Base-by-base conservation (phyloP, 2,888 invertebrate genomes). In the Trichogramma dendrolimi region DNA sequence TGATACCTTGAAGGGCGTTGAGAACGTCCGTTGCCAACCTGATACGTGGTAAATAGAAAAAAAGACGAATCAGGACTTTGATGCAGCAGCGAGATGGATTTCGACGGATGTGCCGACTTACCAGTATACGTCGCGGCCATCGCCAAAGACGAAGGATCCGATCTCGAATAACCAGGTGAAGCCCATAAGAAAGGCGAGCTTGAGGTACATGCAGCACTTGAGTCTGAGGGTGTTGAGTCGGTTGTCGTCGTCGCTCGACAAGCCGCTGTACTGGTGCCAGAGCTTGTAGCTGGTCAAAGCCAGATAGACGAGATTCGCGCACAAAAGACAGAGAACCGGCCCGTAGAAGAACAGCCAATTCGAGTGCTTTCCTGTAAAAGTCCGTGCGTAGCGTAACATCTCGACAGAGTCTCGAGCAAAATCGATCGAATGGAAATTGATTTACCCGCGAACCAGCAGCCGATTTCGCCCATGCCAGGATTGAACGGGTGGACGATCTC, bases 161-260 rank as follows among this genome's bases (percentile, higher is more conserved):
- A 88, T 82, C 77, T 89, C 89, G 69, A 89, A 89, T 66, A 86
- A 82, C 89, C 89, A 89, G 0, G 86, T 84, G 53, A 88, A 80
- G 4, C 89, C 89, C 87, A 88, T 89, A 0, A 88, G 83, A 4
- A 88, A 77, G 68, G 87, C 86, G 61, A 89, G 78, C 74, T 87
- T 88, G 4, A 87, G 72, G 58, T 86, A 88, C 39, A 88, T 76
- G 42, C 83, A 77, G 69, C 86, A 86, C 69, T 87, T 88, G 53
- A 71, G 71, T 49, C 73, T 69, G 39, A 76, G 50, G 0, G 67
- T 81, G 71, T 84, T 80, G 53, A 83, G 69, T 68, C 81, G 82
- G 38, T 54, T 63, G 11, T 53, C 52, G 6, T 65, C 62, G 69
- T 82, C 81, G 38, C 82, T 81, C 71, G 81, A 82, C 61, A 82